Evolutionary conservation across 2,113 vertebrate genomes (phyloP), one percentile per base, ranked within the genome.

Genomic region (Sitta europaea): DNA sequence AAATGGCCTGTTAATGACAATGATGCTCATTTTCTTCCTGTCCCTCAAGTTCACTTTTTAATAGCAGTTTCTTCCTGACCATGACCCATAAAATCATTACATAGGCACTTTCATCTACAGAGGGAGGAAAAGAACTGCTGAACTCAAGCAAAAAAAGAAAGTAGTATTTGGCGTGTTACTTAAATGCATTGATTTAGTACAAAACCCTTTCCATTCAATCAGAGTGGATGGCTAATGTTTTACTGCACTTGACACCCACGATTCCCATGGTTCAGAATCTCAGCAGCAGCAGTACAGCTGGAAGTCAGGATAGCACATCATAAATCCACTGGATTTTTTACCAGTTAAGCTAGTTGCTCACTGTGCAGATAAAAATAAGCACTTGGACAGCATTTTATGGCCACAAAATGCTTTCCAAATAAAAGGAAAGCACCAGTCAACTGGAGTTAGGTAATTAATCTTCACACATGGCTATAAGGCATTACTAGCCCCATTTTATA

Each of bases 61-160:
- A 97, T 96, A 92, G 94, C 84, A n/a, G 20, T 90, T 92, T 96
- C 93, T 96, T 96, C 97, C 94, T 97, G 94, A 90, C 96, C 93
- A 11, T 81, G 73, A 94, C 91, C 95, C 94, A 97, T 93, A 97
- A 97, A 97, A 95, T 96, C 92, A 97, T 97, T 97, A 95, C 91
- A 95, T 36, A 96, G 92, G 91, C 95, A 97, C 94, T 96, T 97
- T 92, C 85, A 96, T 94, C 86, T 94, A 87, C 91, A 93, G 81
- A 90, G 70, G 76, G 92, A 96, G 71, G 89, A 88, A 86, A 89
- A 94, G 92, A 97, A 97, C 82, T 97, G 94, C 91, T 96, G 94
- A 97, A 97, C 94, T 96, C 92, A 87, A 95, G 86, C 81, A 86
- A 95, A 96, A 88, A 96, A 95, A 81, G 92, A 92, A 94, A 95